Evolutionary conservation across 1,140 invertebrate species (phyloP).

Genomic region (Drosophila busckii): DNA sequence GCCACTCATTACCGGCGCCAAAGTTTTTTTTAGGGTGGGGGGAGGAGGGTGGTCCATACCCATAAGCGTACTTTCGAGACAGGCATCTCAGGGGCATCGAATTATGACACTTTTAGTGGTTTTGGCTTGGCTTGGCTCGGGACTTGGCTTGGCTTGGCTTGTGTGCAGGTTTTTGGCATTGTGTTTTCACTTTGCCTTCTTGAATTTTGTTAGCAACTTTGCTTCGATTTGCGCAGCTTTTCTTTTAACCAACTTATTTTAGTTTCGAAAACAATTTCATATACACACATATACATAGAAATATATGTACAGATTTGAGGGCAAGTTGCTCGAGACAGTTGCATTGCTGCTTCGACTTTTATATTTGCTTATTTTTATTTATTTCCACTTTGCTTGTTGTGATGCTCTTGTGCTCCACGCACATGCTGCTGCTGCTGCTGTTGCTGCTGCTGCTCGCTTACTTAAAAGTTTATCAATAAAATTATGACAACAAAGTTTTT

Average conservation of each 20-base stretch:
- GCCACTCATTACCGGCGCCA: slow-evolving; percentile 62
- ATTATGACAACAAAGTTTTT: slow-evolving; percentile 74
- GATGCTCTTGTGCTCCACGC: not conserved
- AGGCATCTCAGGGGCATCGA: slow-evolving; percentile 78
- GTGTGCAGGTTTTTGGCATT: slow-evolving; percentile 5
- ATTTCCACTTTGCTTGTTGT: not conserved
- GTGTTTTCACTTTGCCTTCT: slow-evolving; percentile 51
- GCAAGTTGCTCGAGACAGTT: too few relatives aligned
- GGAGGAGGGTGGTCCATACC: too few relatives aligned
- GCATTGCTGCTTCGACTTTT: too few relatives aligned
- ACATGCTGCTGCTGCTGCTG: not conserved
- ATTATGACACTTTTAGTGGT: slow-evolving; percentile 79
- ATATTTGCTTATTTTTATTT: not conserved
- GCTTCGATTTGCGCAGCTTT: slow-evolving; percentile 70
- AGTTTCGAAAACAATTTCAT: not conserved
- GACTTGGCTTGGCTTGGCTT: slow-evolving; percentile 45
- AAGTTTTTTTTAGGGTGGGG: too few relatives aligned
- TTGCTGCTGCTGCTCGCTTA: too few relatives aligned
- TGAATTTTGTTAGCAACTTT: slow-evolving; percentile 65
- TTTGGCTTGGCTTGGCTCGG: slow-evolving; percentile 54
- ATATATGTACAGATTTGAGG: not conserved
- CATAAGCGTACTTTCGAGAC: slow-evolving; percentile 67
- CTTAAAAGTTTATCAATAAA: slow-evolving; percentile 75
- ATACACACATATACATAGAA: not conserved
- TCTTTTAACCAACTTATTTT: slow-evolving; percentile 39